phyloP scores from a whole-genome alignment of 2,888 invertebrate genomes.

The Drosophila percnosoma region DNA sequence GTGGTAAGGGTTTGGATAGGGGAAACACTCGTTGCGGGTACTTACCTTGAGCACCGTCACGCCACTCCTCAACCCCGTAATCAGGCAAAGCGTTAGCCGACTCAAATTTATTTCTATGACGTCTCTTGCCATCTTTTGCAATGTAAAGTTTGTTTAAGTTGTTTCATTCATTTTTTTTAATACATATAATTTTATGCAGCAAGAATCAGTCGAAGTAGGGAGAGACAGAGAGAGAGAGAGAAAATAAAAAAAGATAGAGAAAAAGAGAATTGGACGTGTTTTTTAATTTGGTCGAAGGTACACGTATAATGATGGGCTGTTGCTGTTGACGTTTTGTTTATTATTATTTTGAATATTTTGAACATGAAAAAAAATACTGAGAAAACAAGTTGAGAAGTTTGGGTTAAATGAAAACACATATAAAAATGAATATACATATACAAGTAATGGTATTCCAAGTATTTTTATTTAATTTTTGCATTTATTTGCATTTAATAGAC shows the following conservation, averaged over 20 bases:
- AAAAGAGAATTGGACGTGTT: conserved; percentile 43
- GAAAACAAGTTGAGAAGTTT: conserved; percentile 47
- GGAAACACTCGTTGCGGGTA: conserved; percentile 37
- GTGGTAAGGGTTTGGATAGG: background rate
- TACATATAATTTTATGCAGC: conserved; percentile 70
- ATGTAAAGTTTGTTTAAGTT: conserved; percentile 48
- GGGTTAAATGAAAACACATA: conserved; percentile 41
- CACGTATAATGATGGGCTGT: conserved; percentile 58
- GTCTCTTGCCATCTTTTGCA: conserved; percentile 84
- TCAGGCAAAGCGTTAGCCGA: conserved; percentile 87
- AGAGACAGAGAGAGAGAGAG: conserved; percentile 3
- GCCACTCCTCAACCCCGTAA: conserved; percentile 91
- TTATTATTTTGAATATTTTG: conserved; percentile 49
- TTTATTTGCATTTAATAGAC: conserved; percentile 66
- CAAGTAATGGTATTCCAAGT: conserved; percentile 60
- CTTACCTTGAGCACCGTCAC: conserved; percentile 86
- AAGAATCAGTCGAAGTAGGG: conserved; percentile 56
- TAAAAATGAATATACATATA: conserved; percentile 43
- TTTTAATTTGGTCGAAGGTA: conserved; percentile 53
- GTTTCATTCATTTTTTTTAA: conserved; percentile 44
- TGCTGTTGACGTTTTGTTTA: conserved; percentile 52
- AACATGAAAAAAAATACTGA: conserved; percentile 72
- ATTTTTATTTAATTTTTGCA: conserved; percentile 72
- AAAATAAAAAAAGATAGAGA: conserved; percentile 3
- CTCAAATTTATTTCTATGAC: conserved; percentile 86